These are phyloP conservation scores for Liopterus haemorrhoidalis DNA, from an alignment of 2,888 invertebrate species.

Conservation along the genomic window DNA sequence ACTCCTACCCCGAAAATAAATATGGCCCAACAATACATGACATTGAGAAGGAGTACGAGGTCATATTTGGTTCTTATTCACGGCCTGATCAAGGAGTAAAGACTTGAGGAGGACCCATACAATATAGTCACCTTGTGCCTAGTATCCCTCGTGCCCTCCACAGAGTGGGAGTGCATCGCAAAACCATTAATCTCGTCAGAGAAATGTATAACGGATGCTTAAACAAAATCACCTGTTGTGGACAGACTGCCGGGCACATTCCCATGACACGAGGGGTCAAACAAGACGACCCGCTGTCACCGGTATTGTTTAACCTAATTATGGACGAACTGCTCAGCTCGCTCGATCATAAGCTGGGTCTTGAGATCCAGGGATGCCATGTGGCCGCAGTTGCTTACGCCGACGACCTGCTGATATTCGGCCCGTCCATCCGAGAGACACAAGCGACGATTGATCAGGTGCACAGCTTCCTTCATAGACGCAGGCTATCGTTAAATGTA, in stretches of 20 bases:
- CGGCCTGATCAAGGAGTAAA: constrained; percentile 5
- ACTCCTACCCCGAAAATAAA: too few relatives aligned
- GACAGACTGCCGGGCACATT: neutral
- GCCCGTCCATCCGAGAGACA: neutral
- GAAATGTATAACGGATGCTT: neutral
- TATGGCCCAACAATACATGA: too few relatives aligned
- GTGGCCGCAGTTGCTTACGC: constrained; percentile 3
- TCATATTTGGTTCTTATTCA: too few relatives aligned
- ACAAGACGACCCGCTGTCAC: constrained; percentile 11
- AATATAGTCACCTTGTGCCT: neutral
- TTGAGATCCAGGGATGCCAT: neutral
- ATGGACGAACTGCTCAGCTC: constrained; percentile 2
- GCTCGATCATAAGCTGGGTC: neutral
- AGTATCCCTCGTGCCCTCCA: neutral
- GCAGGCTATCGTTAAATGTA: too few relatives aligned
- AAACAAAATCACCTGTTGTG: neutral
- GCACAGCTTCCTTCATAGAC: too few relatives aligned
- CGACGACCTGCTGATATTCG: constrained; percentile 5
- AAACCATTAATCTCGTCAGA: neutral
- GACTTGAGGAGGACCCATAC: neutral
- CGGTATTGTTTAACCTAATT: constrained; percentile 3
- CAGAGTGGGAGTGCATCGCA: neutral
- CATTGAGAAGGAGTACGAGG: too few relatives aligned
- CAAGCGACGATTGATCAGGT: too few relatives aligned
- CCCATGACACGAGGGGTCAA: constrained; percentile 5